These are phyloP conservation scores for Heloderma charlesbogerti DNA, from an alignment of 2,113 vertebrate species.

Conservation along the genomic window DNA sequence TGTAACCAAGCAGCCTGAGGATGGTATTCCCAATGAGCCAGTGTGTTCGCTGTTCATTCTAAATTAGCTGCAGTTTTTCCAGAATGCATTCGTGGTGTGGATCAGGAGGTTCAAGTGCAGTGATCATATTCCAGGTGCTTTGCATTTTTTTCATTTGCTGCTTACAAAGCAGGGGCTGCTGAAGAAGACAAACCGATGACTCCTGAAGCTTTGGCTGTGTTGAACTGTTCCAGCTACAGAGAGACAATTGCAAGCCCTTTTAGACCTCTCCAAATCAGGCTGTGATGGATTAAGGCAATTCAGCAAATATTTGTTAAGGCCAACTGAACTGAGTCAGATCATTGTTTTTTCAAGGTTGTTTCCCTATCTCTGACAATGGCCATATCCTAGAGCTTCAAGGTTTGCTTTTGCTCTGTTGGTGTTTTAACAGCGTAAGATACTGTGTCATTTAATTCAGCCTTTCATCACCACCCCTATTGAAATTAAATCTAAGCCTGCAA, in stretches of 20 bases:
- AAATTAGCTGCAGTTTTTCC: background rate
- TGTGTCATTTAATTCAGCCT: no score
- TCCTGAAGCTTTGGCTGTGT: background rate
- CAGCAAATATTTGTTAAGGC: background rate
- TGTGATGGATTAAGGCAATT: background rate
- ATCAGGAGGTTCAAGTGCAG: background rate
- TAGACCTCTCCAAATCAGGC: background rate
- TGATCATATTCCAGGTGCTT: background rate
- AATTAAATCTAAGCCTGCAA: background rate
- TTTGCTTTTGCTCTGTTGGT: background rate
- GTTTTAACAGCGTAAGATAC: background rate
- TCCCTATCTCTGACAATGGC: background rate
- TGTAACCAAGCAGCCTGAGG: background rate
- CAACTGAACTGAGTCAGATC: background rate
- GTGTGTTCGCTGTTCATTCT: background rate
- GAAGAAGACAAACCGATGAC: background rate
- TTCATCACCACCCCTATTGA: no score
- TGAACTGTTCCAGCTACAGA: background rate
- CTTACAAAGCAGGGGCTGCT: background rate
- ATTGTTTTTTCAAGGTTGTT: background rate
- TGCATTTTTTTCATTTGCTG: conserved; percentile 2
- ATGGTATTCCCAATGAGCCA: background rate
- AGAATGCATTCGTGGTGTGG: no score
- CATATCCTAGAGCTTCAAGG: background rate
- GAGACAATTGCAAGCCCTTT: background rate